These are phyloP conservation scores for Euleptes europaea DNA, from an alignment of 2,113 vertebrate genomes.

Conservation along the genomic window DNA sequence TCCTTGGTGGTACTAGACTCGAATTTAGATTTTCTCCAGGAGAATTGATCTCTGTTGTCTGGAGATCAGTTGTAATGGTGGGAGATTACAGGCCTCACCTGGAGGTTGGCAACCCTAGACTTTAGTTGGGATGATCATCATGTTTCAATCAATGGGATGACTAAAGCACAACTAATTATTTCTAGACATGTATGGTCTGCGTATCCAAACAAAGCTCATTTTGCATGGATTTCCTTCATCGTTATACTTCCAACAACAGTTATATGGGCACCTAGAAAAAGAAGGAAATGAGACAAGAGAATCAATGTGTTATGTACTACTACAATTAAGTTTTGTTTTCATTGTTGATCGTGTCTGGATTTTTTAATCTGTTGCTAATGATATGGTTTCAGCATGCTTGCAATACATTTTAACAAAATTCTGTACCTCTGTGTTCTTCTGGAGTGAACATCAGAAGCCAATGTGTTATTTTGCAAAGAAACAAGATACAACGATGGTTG, in stretches of 20 bases:
- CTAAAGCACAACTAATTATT: neutral
- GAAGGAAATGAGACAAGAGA: neutral
- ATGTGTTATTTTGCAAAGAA: neutral
- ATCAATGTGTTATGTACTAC: neutral
- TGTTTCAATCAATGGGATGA: neutral
- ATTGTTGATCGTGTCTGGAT: neutral
- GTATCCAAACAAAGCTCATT: neutral
- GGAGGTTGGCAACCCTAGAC: too few relatives aligned
- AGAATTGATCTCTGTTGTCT: too few relatives aligned
- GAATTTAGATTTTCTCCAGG: too few relatives aligned
- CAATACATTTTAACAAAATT: slow-evolving; percentile 17
- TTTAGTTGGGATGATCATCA: too few relatives aligned
- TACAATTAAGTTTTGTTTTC: neutral
- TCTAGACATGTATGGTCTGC: neutral
- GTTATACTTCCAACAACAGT: neutral
- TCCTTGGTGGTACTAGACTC: too few relatives aligned
- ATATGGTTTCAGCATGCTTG: slow-evolving; percentile 17
- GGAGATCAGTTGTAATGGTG: too few relatives aligned
- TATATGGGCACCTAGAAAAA: neutral
- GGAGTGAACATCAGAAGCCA: slow-evolving; percentile 8
- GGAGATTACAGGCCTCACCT: too few relatives aligned
- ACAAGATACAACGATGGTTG: slow-evolving; percentile 13
- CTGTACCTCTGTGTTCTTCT: neutral
- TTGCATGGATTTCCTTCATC: neutral
- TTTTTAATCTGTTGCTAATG: slow-evolving; percentile 10